phyloP scores from a whole-genome alignment of 2,113 vertebrate genomes.

The Tragelaphus strepsiceros region DNA sequence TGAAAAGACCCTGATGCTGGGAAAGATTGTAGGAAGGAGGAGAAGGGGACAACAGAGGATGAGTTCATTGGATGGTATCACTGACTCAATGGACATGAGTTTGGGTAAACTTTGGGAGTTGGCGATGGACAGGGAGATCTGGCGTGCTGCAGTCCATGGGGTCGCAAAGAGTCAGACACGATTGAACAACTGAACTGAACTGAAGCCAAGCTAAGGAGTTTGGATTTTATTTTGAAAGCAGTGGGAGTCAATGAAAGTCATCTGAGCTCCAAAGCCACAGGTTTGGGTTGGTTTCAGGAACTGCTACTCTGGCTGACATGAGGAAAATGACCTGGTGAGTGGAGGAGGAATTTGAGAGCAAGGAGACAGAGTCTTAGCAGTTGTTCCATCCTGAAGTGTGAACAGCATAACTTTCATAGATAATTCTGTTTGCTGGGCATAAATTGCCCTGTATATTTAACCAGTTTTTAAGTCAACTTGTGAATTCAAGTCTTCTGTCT shows the following conservation, averaged over 20 bases:
- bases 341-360: not conserved
- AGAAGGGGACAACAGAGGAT: not conserved
- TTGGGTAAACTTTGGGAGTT: not conserved
- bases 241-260: not conserved
- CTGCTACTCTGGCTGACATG: not conserved
- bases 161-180: not conserved
- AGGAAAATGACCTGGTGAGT: not conserved
- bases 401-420: not conserved
- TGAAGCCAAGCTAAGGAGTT: not conserved
- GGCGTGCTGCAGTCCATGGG: not conserved
- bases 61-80: not conserved
- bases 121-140: not conserved
- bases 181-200: not conserved
- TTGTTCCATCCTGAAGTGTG: rapidly evolving
- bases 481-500: not conserved
- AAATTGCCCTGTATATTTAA: not conserved
- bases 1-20: not conserved
- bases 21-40: not conserved
- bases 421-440: not conserved
- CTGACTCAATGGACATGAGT: not conserved
- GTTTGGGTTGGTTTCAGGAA: not conserved
- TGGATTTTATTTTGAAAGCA: not conserved
- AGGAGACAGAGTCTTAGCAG: not conserved
- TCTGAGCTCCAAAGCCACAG: not conserved
- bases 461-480: not conserved